phyloP scores from a whole-genome alignment of 2,797 vertebrate genomes.

The Xenentodon cancila region DNA sequence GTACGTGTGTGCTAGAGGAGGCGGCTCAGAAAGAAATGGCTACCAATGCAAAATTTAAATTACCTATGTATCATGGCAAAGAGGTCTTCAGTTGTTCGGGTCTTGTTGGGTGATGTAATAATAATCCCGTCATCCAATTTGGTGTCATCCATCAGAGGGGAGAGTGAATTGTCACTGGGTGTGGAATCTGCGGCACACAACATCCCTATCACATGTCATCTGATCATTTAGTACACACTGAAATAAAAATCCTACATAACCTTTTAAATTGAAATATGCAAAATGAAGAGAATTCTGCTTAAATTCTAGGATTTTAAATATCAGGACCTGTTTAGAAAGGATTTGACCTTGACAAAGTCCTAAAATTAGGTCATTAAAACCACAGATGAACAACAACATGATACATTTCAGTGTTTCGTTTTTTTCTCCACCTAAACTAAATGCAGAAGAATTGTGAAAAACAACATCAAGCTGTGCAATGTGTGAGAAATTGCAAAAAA shows the following conservation, averaged over 20 bases:
- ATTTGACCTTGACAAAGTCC: neutral
- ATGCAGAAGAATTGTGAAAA: too few relatives aligned
- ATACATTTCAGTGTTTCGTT: too few relatives aligned
- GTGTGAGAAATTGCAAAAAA: too few relatives aligned
- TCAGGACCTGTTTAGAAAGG: neutral
- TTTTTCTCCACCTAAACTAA: too few relatives aligned
- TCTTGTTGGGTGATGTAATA: constrained; percentile 94
- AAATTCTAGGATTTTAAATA: neutral
- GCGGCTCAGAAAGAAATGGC: neutral
- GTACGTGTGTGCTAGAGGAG: neutral
- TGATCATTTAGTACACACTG: constrained; percentile 40
- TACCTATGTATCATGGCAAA: constrained; percentile 99
- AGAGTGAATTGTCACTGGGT: constrained; percentile 92
- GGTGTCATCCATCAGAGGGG: constrained; percentile 92
- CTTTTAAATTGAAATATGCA: neutral
- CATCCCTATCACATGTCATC: constrained; percentile 58
- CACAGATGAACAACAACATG: neutral
- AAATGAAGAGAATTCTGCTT: neutral
- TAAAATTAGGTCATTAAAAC: neutral
- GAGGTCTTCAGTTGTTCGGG: constrained; percentile 96
- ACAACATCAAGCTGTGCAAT: too few relatives aligned
- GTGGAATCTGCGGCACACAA: constrained; percentile 88
- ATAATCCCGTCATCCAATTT: constrained; percentile 90
- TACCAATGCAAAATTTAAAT: constrained; percentile 42
- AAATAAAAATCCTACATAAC: constrained; percentile 17